Conservation (phyloP, 2,113 vertebrate species). For the Panthera tigris region DNA sequence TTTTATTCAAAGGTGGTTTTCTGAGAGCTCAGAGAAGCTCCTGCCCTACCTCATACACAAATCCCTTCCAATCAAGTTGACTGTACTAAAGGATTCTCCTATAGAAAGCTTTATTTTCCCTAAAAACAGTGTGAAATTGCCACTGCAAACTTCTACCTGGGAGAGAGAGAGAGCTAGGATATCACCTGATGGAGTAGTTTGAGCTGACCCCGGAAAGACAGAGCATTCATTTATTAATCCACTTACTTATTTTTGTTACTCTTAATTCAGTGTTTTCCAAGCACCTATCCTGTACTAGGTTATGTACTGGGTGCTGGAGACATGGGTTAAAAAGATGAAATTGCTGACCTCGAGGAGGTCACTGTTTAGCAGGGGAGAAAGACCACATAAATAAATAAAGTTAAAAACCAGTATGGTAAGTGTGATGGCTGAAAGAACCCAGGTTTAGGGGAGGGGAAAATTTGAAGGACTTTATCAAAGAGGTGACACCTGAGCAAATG, state of each 20-base stretch:
- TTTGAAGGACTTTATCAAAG: not conserved
- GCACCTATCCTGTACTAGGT: not conserved
- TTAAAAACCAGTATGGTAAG: not conserved
- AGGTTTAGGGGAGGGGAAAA: not conserved
- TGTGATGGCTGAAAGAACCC: not conserved
- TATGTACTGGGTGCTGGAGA: not conserved
- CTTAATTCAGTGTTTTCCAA: not conserved
- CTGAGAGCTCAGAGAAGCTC: not conserved
- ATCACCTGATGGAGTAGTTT: not conserved
- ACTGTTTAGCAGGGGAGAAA: not conserved
- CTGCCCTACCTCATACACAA: too few species aligned
- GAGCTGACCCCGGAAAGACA: not conserved
- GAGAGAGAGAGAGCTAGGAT: too few species aligned
- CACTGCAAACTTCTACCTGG: not conserved
- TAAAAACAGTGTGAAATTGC: not conserved
- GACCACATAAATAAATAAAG: not conserved
- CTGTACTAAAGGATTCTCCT: not conserved
- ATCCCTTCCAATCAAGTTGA: not conserved
- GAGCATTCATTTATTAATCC: not conserved
- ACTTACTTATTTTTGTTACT: not conserved
- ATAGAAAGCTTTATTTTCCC: not conserved
- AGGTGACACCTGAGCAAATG: not conserved
- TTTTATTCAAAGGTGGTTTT: not conserved
- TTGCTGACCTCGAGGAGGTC: not conserved
- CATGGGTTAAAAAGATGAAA: not conserved